Base-by-base conservation (phyloP, 1,140 invertebrate genomes). In the Drosophila bocki region DNA sequence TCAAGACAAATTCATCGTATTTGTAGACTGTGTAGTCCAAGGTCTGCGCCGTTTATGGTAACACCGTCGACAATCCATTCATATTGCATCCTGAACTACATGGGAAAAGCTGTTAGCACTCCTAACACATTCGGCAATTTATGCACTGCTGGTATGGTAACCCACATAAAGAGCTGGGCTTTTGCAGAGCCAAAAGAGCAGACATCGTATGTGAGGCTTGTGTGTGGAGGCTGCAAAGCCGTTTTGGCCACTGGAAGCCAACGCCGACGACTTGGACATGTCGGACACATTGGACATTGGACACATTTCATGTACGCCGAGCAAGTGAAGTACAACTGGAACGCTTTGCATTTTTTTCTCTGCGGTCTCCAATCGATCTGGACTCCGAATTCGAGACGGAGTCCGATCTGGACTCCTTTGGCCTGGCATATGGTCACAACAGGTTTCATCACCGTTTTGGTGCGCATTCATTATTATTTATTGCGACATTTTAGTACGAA, bases 401-500 rank as follows among this genome's bases (percentile, higher is more conserved):
- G 51, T 54, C 51, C 33, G 33, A 56, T 56, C 53, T 39, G 53
- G 53, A 45, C 80, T 80, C 77, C 80, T 80, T 51, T 53, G 60
- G 50, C 42, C 42, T 58, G 53, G 45, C 68, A 71, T 84, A 90
- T 90, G 84, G 85, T 78, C 85, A 78, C 78, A 88, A 84, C 84
- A 72, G 84, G 84, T 88, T 88, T 90, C 84, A 72, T 78, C 81
- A 85, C 84, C 75, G 68, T 72, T 85, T 82, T 72, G 62, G 78
- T 70, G 71, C 83, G 78, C 75, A 82, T 90, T 83, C 80, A 80
- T 78, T 90, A 85, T 85, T 85, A 88, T 90, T 88, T 79, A 88
- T 90, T 90, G 84, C 85, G 81, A 88, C 81, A 90, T 79, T 80
- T 84, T 22, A 47, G 59, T 53, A 59, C 54, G 69, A 71, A 82